phyloP scores from a whole-genome alignment of 1,140 invertebrate species.

The Aphaenogaster rudis region DNA sequence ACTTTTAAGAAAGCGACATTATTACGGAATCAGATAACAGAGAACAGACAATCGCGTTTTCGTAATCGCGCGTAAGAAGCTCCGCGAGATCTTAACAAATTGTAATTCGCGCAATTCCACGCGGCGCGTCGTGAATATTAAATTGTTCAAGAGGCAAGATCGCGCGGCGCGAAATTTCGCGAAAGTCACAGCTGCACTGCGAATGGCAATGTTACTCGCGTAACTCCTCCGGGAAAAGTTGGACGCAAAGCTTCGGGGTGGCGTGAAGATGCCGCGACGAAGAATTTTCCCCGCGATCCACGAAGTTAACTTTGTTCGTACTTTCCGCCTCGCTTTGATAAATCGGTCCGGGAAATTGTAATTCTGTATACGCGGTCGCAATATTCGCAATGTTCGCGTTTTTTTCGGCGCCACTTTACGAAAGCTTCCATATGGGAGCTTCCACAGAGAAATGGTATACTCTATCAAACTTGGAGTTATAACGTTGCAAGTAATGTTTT shows the following conservation, averaged over 20 bases:
- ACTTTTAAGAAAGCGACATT: constrained; percentile 4
- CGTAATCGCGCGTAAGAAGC: constrained; percentile 8
- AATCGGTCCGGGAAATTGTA: constrained; percentile 29
- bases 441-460: neutral
- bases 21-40: neutral
- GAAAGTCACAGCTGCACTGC: constrained; percentile 29
- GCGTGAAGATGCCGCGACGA: constrained; percentile 8
- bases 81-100: constrained; percentile 19
- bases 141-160: constrained; percentile 10
- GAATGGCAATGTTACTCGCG: neutral
- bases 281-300: neutral
- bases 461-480: neutral
- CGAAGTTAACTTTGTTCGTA: constrained; percentile 42
- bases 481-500: neutral
- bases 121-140: constrained; percentile 36
- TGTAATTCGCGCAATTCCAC: constrained; percentile 29
- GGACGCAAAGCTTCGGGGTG: constrained; percentile 4
- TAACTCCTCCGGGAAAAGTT: constrained; percentile 23
- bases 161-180: neutral
- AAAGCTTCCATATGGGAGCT: neutral
- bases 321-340: constrained; percentile 35
- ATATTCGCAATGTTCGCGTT: constrained; percentile 18
- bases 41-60: neutral
- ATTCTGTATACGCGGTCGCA: neutral
- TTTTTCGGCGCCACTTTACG: constrained; percentile 20